Percentiles rank a stretch among this genome's conserved stretches.
Conservation (phyloP, 2,888 invertebrate genomes). For the Magallana nippona region DNA sequence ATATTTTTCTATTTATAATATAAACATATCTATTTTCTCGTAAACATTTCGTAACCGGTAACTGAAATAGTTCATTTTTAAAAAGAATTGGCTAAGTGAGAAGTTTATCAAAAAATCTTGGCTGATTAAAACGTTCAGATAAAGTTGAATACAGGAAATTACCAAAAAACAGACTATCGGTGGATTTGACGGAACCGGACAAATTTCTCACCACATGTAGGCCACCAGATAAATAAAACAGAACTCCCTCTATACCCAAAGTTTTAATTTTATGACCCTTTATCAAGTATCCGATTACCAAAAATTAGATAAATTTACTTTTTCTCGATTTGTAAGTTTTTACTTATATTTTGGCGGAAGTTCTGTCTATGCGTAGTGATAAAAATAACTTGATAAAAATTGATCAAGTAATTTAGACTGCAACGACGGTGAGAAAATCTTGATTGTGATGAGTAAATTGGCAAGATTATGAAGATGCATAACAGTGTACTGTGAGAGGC, state of each 20-base stretch:
- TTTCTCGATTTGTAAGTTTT: neutral
- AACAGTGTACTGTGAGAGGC: neutral
- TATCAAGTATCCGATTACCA: conserved; percentile 14
- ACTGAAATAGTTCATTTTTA: neutral
- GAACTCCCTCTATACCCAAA: neutral
- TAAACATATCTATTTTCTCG: neutral
- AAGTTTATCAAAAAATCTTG: conserved; percentile 24
- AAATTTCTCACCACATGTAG: neutral
- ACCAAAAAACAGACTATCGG: neutral
- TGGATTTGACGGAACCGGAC: neutral
- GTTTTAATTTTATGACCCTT: conserved; percentile 6
- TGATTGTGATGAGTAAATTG: conserved; percentile 7
- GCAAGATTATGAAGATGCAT: neutral
- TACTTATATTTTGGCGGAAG: neutral
- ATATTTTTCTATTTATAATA: no score
- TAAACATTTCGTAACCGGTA: neutral
- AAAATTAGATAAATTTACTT: conserved; percentile 3
- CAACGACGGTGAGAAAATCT: no score
- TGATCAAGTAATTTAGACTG: neutral
- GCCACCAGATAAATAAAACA: neutral
- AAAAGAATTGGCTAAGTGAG: neutral
- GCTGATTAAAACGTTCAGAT: neutral
- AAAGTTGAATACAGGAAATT: conserved; percentile 27
- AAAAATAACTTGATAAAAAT: no score
- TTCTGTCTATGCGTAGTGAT: neutral